A percentile compares a stretch with the other conserved stretches of the same genome.
These are phyloP conservation scores for Apeira syringaria DNA, from an alignment of 2,888 invertebrate species.

Conservation along the genomic window DNA sequence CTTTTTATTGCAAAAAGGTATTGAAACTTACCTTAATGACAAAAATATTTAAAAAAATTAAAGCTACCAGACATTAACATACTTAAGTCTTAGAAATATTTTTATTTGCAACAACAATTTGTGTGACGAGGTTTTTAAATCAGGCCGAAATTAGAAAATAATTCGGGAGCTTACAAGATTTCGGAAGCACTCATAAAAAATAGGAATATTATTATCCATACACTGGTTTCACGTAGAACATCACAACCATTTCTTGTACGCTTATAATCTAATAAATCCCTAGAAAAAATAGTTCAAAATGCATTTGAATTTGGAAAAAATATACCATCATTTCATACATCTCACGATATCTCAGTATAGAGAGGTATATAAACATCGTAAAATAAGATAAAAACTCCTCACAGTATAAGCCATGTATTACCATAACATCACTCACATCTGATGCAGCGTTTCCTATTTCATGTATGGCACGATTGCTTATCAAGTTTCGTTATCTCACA, in stretches of 20 bases:
- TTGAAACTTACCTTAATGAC: constrained; percentile 33
- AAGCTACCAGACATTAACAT: constrained; percentile 63
- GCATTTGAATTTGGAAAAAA: constrained; percentile 20
- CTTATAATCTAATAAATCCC: constrained; percentile 26
- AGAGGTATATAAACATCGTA: constrained; percentile 13
- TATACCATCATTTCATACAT: constrained; percentile 12
- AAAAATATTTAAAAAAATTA: constrained; percentile 53
- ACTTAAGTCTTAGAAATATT: constrained; percentile 29
- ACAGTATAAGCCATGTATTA: constrained; percentile 23
- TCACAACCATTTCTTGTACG: constrained; percentile 49
- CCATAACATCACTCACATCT: constrained; percentile 39
- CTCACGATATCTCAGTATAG: constrained; percentile 6
- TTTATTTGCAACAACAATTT: too few species aligned
- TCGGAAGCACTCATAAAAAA: constrained; percentile 25
- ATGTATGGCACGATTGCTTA: constrained; percentile 52
- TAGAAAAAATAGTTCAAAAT: constrained; percentile 24
- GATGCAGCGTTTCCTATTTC: constrained; percentile 21
- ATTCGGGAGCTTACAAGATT: constrained; percentile 34
- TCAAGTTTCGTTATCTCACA: constrained; percentile 53
- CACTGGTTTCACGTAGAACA: constrained; percentile 32
- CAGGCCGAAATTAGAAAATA: too few species aligned
- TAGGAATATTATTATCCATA: constrained; percentile 26
- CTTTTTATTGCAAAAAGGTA: constrained; percentile 40
- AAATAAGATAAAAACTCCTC: constrained; percentile 22
- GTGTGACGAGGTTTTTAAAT: too few species aligned